Conservation (phyloP, 2,888 invertebrate genomes). For the Volucella inflata region DNA sequence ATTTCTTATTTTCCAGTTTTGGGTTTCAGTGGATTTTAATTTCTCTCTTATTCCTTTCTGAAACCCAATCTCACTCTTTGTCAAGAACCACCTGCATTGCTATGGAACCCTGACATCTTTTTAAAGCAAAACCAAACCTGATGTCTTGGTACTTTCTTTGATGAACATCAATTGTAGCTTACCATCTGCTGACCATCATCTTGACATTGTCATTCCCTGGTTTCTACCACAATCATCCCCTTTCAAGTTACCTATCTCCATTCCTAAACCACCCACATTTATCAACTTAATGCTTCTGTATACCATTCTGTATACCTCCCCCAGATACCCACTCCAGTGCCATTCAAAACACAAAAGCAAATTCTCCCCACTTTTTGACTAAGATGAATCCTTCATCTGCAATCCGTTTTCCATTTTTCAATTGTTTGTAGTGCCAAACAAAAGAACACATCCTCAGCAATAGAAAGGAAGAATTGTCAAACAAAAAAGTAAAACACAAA, state of each 20-base stretch:
- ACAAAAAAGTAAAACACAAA: constrained; percentile 26
- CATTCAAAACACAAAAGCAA: constrained; percentile 64
- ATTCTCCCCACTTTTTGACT: constrained; percentile 29
- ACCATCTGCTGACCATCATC: constrained; percentile 72
- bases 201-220: constrained; percentile 61
- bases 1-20: too few relatives aligned
- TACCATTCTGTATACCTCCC: constrained; percentile 53
- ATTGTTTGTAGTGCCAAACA: constrained; percentile 70
- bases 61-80: too few relatives aligned
- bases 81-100: too few relatives aligned
- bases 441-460: constrained; percentile 60
- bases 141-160: constrained; percentile 27
- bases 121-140: too few relatives aligned
- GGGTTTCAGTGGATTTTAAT: too few relatives aligned
- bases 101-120: too few relatives aligned
- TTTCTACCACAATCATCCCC: constrained; percentile 13
- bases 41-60: too few relatives aligned
- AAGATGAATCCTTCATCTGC: constrained; percentile 69
- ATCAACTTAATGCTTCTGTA: constrained; percentile 64
- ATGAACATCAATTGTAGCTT: constrained; percentile 25
- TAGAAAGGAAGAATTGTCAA: constrained; percentile 22
- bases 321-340: neutral
- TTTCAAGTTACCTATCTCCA: constrained; percentile 5
- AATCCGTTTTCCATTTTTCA: constrained; percentile 74
- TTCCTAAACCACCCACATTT: constrained; percentile 49